Base-by-base conservation (phyloP, 1,140 invertebrate genomes). In the Cotesia glomerata region DNA sequence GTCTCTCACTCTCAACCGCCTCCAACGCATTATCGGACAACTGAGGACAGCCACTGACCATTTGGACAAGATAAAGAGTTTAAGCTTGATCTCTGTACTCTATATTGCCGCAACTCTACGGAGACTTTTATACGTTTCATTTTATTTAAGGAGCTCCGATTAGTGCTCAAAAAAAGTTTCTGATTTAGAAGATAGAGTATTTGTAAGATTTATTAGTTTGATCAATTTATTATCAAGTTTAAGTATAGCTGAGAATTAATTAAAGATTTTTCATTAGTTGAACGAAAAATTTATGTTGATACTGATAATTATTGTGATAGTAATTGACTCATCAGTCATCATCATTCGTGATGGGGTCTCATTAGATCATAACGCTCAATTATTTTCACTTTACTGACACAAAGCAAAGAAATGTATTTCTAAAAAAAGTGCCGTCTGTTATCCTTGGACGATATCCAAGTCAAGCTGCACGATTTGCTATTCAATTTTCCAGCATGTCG, bases 1-100 rank as follows among this genome's bases (percentile, higher is more conserved):
- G 45, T 65, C 63, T 52, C 18, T 65, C 62, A 51, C 62, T 66
- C 45, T 77, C 26, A 63, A 39, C 16, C 49, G 39, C 11, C 39
- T 45, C 39, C 77, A 78, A 79, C 83, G 80, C 82, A 85, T 85
- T 85, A 85, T 85, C 83, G 81, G 82, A 82, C 81, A 77, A 78
- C 78, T 80, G 82, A 78, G 82, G 82, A 84, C 82, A 82, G 80
- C 39, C 39, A 59, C 35, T 72, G 74, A 69, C 84, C 84, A 85
- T 85, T 84, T 84, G 75, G 84, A 84, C 26, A 9, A 8, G 26
- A 26, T 26, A 26, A 26, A 26, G 59, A 59, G 9, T 77, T 54
- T 14, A 59, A 32, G n/a, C 36, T 58, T 26, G 77, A 75, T 76
- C 70, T 26, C 56, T 26, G 3, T 59, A 13, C 13, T 9, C 26